A percentile compares a stretch with the other conserved stretches of the same genome.
Evolutionary conservation across 2,888 invertebrate genomes (phyloP).

Genomic region (Mythimna loreyi): DNA sequence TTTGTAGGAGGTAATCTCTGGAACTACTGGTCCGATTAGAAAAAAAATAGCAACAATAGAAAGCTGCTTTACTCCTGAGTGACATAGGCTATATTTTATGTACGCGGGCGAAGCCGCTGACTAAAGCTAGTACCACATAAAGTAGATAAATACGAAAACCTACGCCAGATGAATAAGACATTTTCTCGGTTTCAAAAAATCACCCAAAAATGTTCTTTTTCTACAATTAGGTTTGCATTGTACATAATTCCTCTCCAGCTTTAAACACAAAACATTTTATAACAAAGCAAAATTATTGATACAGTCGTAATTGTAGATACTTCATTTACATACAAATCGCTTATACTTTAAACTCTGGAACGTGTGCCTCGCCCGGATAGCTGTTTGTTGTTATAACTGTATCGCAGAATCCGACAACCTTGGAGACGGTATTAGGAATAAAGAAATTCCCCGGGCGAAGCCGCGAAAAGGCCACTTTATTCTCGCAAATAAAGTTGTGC

Average conservation of each 20-base stretch:
- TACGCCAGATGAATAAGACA: too few relatives aligned
- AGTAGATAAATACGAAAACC: too few relatives aligned
- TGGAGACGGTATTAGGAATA: conserved; percentile 62
- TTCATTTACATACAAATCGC: conserved; percentile 54
- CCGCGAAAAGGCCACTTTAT: conserved; percentile 58
- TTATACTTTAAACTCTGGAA: conserved; percentile 44
- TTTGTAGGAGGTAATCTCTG: too few relatives aligned
- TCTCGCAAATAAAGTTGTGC: conserved; percentile 65
- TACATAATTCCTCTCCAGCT: too few relatives aligned
- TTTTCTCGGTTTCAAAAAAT: too few relatives aligned
- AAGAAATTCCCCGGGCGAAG: conserved; percentile 62
- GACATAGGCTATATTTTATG: too few relatives aligned
- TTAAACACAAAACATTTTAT: conserved; percentile 10
- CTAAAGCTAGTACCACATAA: too few relatives aligned
- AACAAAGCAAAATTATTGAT: conserved; percentile 16
- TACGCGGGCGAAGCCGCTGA: too few relatives aligned
- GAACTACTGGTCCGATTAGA: too few relatives aligned
- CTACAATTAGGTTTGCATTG: not conserved
- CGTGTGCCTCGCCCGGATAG: conserved; percentile 29
- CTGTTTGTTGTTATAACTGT: conserved; percentile 50
- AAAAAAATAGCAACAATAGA: too few relatives aligned
- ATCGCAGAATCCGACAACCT: conserved; percentile 44
- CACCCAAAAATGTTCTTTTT: not conserved
- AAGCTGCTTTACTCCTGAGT: too few relatives aligned
- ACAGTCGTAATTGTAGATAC: conserved; percentile 17